These are phyloP conservation scores for Austrofundulus limnaeus DNA, from an alignment of 2,113 vertebrate genomes.

Conservation along the genomic window DNA sequence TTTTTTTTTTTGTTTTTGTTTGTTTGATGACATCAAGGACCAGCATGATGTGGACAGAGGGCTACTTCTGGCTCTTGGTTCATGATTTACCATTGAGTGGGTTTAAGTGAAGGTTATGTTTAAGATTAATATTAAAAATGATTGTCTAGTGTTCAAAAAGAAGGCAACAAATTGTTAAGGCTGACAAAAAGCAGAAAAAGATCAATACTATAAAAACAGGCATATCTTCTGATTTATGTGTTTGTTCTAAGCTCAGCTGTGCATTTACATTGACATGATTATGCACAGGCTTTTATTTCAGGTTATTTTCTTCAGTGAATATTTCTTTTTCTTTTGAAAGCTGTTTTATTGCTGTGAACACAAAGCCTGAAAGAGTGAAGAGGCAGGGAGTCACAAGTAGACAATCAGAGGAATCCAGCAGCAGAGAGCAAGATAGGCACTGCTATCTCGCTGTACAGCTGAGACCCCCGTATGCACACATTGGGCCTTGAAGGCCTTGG, in stretches of 20 bases:
- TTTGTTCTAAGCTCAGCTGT: constrained; percentile 30
- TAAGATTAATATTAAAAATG: too few relatives aligned
- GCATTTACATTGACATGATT: constrained; percentile 25
- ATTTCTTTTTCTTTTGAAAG: constrained; percentile 27
- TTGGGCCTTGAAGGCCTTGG: constrained; percentile 78
- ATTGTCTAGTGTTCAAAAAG: too few relatives aligned
- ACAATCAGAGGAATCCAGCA: constrained; percentile 64
- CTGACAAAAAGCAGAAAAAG: not conserved
- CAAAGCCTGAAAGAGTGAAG: constrained; percentile 51
- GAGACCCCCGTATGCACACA: constrained; percentile 66
- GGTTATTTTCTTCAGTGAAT: constrained; percentile 4
- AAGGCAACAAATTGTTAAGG: too few relatives aligned
- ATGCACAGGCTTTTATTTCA: constrained; percentile 2
- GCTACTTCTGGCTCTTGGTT: too few relatives aligned
- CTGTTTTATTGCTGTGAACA: constrained; percentile 45
- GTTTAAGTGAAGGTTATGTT: too few relatives aligned
- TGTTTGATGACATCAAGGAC: too few relatives aligned
- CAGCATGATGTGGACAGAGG: too few relatives aligned
- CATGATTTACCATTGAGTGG: too few relatives aligned
- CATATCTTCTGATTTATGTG: not conserved
- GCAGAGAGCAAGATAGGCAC: constrained; percentile 58
- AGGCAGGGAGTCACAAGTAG: constrained; percentile 57
- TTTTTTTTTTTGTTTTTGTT: too few relatives aligned
- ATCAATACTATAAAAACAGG: not conserved
- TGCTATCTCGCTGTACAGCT: constrained; percentile 70